These are phyloP conservation scores for Ochotona princeps DNA, from an alignment of 2,113 vertebrate species.

Conservation along the genomic window DNA sequence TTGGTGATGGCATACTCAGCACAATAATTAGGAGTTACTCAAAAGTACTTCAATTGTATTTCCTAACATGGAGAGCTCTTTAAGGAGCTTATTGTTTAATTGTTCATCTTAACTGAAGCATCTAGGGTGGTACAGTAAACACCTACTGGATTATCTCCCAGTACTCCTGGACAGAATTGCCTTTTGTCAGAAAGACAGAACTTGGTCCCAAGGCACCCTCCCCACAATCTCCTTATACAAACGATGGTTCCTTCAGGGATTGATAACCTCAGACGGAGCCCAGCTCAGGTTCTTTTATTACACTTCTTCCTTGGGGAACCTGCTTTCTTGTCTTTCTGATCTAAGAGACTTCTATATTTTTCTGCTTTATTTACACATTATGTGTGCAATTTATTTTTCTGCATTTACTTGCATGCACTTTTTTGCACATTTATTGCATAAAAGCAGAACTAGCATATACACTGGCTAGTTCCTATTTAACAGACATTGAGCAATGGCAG, in stretches of 20 bases:
- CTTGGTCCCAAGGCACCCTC: not conserved
- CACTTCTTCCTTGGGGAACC: not conserved
- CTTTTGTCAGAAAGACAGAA: not conserved
- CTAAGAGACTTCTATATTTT: not conserved
- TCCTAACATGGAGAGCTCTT: not conserved
- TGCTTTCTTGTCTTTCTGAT: not conserved
- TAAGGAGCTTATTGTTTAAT: not conserved
- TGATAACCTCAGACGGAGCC: not conserved
- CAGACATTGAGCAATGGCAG: not conserved
- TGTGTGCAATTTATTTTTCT: too few species aligned
- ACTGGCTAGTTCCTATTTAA: not conserved
- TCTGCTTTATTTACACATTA: too few species aligned
- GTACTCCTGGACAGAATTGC: not conserved
- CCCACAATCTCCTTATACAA: not conserved
- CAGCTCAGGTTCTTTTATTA: not conserved
- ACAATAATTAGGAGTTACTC: slow-evolving; percentile 13
- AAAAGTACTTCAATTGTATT: not conserved
- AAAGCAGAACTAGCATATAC: not conserved
- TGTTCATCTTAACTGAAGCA: not conserved
- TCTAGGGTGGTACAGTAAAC: not conserved
- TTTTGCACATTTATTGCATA: too few species aligned
- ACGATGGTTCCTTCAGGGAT: not conserved
- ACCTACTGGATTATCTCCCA: not conserved
- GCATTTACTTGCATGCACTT: too few species aligned
- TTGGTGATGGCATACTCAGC: not conserved